phyloP scores from a whole-genome alignment of 2,888 invertebrate species.

The Eurytoma californica region DNA sequence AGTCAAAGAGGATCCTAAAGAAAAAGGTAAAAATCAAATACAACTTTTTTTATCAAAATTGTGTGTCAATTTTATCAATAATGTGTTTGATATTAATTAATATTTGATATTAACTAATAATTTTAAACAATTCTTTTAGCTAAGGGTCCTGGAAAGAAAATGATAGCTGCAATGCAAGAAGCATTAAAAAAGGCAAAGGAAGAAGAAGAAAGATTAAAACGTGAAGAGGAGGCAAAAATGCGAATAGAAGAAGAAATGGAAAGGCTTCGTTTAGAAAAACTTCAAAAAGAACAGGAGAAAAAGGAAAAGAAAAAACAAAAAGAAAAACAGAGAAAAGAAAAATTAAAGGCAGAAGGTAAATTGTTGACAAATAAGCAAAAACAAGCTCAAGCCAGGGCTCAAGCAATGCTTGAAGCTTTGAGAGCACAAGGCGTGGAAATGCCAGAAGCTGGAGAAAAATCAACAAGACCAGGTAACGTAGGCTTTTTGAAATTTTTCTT shows the following conservation, averaged over 20 bases:
- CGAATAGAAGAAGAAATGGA: slow-evolving; percentile 85
- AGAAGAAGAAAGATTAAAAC: slow-evolving; percentile 86
- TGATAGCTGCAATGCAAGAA: slow-evolving; percentile 94
- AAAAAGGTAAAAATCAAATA: slow-evolving; percentile 64
- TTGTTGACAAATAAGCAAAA: slow-evolving; percentile 95
- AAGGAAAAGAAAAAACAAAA: slow-evolving; percentile 93
- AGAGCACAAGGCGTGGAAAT: slow-evolving; percentile 92
- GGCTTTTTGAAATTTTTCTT: slow-evolving; percentile 6
- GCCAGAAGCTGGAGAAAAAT: slow-evolving; percentile 82
- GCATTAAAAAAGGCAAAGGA: slow-evolving; percentile 90
- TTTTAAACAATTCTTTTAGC: slow-evolving; percentile 60
- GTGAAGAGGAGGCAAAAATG: slow-evolving; percentile 89
- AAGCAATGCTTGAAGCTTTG: slow-evolving; percentile 90
- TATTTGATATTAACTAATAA: background rate
- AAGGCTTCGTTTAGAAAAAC: slow-evolving; percentile 83
- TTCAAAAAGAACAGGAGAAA: slow-evolving; percentile 88
- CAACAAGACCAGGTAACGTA: slow-evolving; percentile 76
- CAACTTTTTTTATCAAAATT: no score
- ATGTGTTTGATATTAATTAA: no score
- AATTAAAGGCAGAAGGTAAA: slow-evolving; percentile 97
- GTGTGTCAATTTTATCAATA: no score
- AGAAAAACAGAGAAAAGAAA: slow-evolving; percentile 93
- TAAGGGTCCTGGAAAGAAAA: slow-evolving; percentile 87
- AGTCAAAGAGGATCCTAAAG: slow-evolving; percentile 76
- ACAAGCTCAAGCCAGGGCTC: slow-evolving; percentile 90